Conservation (phyloP, 2,888 invertebrate genomes). For the Eilema sororculum region DNA sequence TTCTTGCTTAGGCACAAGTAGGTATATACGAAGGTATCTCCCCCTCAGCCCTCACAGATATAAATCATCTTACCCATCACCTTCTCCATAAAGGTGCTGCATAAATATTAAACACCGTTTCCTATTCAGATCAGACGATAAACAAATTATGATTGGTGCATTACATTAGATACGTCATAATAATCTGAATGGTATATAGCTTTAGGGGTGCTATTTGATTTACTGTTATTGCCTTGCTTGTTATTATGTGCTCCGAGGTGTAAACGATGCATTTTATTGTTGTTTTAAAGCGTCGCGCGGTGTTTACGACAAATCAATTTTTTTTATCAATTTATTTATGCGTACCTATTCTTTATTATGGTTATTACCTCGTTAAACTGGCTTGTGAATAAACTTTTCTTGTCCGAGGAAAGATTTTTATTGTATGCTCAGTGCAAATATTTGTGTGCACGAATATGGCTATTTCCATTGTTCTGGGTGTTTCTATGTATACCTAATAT, state of each 20-base stretch:
- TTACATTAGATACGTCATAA: slow-evolving; percentile 64
- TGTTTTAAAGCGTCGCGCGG: slow-evolving; percentile 55
- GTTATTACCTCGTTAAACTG: slow-evolving; percentile 23
- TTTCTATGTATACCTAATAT: no score
- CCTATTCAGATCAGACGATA: slow-evolving; percentile 67
- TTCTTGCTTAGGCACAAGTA: not conserved
- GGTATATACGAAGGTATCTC: not conserved
- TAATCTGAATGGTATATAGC: slow-evolving; percentile 58
- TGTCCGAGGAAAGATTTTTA: not conserved
- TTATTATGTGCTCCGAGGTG: slow-evolving; percentile 57
- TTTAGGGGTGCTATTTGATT: slow-evolving; percentile 62
- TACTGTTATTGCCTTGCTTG: slow-evolving; percentile 61
- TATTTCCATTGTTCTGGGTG: no score
- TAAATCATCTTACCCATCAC: slow-evolving; percentile 43
- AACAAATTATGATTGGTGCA: slow-evolving; percentile 73
- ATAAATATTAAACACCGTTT: slow-evolving; percentile 72
- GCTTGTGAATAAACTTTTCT: slow-evolving; percentile 26
- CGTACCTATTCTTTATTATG: not conserved
- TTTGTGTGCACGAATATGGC: no score
- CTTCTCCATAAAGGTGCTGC: slow-evolving; percentile 40
- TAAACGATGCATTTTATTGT: slow-evolving; percentile 63
- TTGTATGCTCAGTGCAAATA: no score
- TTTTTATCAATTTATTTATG: slow-evolving; percentile 20
- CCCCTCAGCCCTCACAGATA: slow-evolving; percentile 28
- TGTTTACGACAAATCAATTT: slow-evolving; percentile 50